Percentiles rank a stretch among this genome's conserved stretches.
Evolutionary conservation across 2,888 invertebrate genomes (phyloP).

Genomic region (Aspidiotus rigidus): DNA sequence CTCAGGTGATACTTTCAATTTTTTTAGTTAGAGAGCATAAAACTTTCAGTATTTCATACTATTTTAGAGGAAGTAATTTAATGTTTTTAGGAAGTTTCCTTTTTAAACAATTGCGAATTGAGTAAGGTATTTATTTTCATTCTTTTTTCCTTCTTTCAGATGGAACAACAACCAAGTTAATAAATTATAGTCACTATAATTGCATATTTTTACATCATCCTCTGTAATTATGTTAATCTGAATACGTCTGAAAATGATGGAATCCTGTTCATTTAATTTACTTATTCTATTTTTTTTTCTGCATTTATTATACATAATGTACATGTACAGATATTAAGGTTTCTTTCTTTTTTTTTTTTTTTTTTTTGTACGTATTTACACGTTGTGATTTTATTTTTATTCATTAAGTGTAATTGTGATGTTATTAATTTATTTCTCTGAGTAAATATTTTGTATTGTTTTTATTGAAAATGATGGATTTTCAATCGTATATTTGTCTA

Average conservation of each 20-base stretch:
- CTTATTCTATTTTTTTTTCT: background rate
- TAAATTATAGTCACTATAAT: background rate
- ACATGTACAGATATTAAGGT: background rate
- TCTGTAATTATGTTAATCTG: background rate
- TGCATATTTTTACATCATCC: background rate
- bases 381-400: constrained; percentile 4
- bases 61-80: no score
- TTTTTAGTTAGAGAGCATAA: no score
- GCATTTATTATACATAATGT: background rate
- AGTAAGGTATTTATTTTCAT: no score
- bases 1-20: no score
- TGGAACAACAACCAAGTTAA: no score
- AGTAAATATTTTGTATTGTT: background rate
- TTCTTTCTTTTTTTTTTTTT: background rate
- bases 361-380: background rate
- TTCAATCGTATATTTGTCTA: background rate
- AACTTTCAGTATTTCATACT: no score
- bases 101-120: no score
- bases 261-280: background rate
- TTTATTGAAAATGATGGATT: background rate
- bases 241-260: background rate
- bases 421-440: background rate
- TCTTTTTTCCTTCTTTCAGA: no score
- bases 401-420: constrained; percentile 1
- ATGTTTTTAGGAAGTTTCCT: no score